These are phyloP conservation scores for Porites cylindrica DNA, from an alignment of 92 coral and sea anemone genomes.

Conservation along the genomic window DNA sequence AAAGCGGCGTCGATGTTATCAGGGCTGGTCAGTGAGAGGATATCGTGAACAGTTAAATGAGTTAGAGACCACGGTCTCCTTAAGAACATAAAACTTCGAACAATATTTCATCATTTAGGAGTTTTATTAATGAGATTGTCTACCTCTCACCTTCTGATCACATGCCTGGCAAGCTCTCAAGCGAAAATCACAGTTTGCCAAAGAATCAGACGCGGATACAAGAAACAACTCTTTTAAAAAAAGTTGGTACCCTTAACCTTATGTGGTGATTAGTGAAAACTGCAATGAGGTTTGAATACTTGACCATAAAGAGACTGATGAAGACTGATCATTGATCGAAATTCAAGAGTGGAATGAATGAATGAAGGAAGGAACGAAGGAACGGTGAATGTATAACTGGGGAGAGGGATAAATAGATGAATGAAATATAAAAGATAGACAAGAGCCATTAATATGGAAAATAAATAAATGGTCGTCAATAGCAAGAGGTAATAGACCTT, in stretches of 20 bases:
- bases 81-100: background rate
- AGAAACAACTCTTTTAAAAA: too few relatives aligned
- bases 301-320: background rate
- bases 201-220: too few relatives aligned
- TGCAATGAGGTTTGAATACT: background rate
- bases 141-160: background rate
- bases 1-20: slow-evolving; percentile 5
- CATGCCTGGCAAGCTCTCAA: background rate
- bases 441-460: too few relatives aligned
- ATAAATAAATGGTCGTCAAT: too few relatives aligned
- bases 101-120: background rate
- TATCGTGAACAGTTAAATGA: slow-evolving; percentile 22
- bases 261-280: background rate
- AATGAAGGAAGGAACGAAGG: background rate
- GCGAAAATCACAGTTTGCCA: too few relatives aligned
- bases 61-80: background rate
- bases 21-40: slow-evolving; percentile 24
- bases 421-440: background rate
- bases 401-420: background rate
- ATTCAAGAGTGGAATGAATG: background rate
- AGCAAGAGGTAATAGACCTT: too few relatives aligned
- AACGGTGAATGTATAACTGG: background rate
- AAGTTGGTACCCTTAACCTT: too few relatives aligned
- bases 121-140: background rate
- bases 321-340: background rate